A percentile compares a stretch with the other conserved stretches of the same genome.
Conservation (phyloP, 2,113 vertebrate species). For the Mastomys natalensis region DNA sequence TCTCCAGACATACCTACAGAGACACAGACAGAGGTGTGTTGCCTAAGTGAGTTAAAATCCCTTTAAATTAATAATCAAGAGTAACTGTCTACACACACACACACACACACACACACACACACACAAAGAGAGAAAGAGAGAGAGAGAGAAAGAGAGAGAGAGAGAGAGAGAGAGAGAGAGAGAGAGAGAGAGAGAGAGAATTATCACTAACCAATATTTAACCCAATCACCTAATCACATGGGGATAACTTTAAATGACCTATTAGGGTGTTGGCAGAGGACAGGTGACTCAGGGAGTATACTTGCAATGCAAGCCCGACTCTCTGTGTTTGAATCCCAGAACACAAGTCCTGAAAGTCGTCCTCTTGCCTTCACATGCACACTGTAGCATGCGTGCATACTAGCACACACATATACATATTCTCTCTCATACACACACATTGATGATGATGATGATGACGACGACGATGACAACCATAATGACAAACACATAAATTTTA, state of each 20-base stretch:
- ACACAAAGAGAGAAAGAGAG: not conserved
- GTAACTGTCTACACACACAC: not conserved
- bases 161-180: too few relatives aligned
- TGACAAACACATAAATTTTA: not conserved
- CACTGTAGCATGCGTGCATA: not conserved
- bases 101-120: too few relatives aligned
- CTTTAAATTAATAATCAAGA: not conserved
- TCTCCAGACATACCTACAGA: not conserved
- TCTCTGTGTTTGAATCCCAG: not conserved
- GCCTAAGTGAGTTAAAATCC: not conserved
- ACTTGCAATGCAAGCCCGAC: not conserved
- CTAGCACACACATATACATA: not conserved
- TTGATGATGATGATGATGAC: not conserved
- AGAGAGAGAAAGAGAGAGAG: too few relatives aligned
- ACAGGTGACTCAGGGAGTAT: not conserved
- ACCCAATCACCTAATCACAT: not conserved
- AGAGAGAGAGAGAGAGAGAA: too few relatives aligned
- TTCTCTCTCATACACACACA: not conserved
- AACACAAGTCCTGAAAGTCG: not conserved
- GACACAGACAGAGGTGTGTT: not conserved
- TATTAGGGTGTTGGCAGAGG: not conserved
- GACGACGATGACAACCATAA: too few relatives aligned
- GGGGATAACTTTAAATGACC: slow-evolving; percentile 23
- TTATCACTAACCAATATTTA: not conserved
- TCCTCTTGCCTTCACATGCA: not conserved